Evolutionary conservation across 2,888 invertebrate genomes (phyloP).

Genomic region (Lampropteryx suffumata): DNA sequence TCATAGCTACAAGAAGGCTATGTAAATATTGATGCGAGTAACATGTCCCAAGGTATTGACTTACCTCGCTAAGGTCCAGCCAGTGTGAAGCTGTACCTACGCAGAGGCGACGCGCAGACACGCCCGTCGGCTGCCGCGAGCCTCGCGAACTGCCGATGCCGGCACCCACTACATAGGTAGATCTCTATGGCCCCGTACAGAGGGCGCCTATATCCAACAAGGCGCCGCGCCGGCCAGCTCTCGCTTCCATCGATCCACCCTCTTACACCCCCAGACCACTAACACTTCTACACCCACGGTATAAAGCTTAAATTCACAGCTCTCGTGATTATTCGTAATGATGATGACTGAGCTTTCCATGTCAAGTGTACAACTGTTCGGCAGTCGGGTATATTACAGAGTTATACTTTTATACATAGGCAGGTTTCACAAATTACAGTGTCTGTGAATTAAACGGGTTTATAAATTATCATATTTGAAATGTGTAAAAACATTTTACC

Average conservation of each 20-base stretch:
- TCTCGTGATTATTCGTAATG: slow-evolving; percentile 43
- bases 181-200: slow-evolving; percentile 42
- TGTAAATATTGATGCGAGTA: slow-evolving; percentile 28
- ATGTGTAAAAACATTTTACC: no score
- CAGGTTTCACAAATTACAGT: no score
- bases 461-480: no score
- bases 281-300: slow-evolving; percentile 37
- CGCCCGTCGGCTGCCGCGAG: slow-evolving; percentile 54
- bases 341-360: slow-evolving; percentile 52
- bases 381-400: slow-evolving; percentile 18
- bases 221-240: slow-evolving; percentile 32
- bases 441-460: no score
- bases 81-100: slow-evolving; percentile 1
- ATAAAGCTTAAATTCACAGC: slow-evolving; percentile 44
- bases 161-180: slow-evolving; percentile 41
- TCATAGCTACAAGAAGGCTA: neutral
- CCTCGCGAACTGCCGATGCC: slow-evolving; percentile 51
- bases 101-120: slow-evolving; percentile 29
- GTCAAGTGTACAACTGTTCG: slow-evolving; percentile 27
- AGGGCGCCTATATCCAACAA: slow-evolving; percentile 42
- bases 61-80: slow-evolving; percentile 23
- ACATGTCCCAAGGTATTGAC: slow-evolving; percentile 11
- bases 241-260: slow-evolving; percentile 72
- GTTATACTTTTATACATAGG: neutral
- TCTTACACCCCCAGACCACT: slow-evolving; percentile 39